Percentiles rank a stretch among this genome's conserved stretches.
Conservation (phyloP, 2,888 invertebrate species). For the Drosophila peninsularis region DNA sequence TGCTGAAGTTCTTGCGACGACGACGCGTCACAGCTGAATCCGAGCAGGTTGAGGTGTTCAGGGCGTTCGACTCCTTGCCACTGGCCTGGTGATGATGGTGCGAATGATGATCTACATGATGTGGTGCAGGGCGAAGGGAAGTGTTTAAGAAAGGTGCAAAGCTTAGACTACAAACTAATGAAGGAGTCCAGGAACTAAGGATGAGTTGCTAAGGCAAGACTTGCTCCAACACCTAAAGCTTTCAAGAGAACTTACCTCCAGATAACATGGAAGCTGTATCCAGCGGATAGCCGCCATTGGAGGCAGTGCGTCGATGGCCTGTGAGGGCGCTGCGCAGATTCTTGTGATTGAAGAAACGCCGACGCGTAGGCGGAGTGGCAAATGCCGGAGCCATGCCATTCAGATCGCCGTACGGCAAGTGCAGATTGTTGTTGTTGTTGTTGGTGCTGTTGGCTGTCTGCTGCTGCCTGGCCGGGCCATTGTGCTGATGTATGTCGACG, state of each 20-base stretch:
- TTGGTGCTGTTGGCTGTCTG: constrained; percentile 37
- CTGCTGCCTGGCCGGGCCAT: constrained; percentile 49
- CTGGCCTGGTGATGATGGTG: constrained; percentile 30
- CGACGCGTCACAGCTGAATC: constrained; percentile 84
- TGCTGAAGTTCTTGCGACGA: constrained; percentile 83
- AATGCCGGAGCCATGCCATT: constrained; percentile 88
- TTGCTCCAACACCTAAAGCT: constrained; percentile 24
- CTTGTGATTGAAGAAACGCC: constrained; percentile 92
- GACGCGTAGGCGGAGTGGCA: constrained; percentile 91
- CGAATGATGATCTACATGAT: constrained; percentile 37
- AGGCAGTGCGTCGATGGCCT: constrained; percentile 83
- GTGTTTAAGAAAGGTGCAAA: constrained; percentile 19
- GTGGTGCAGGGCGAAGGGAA: constrained; percentile 10
- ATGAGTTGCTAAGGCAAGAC: neutral
- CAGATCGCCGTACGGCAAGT: constrained; percentile 73
- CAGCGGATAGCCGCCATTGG: constrained; percentile 84
- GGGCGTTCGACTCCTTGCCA: constrained; percentile 80
- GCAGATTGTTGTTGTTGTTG: constrained; percentile 51
- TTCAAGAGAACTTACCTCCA: constrained; percentile 72
- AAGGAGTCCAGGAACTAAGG: constrained; percentile 4
- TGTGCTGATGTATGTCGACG: constrained; percentile 67
- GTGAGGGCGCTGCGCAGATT: constrained; percentile 92
- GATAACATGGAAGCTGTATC: constrained; percentile 82
- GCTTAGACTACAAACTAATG: constrained; percentile 9
- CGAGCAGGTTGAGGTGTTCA: constrained; percentile 84